These are phyloP conservation scores for Magallana ariakensis DNA, from an alignment of 1,140 invertebrate genomes.

Conservation along the genomic window DNA sequence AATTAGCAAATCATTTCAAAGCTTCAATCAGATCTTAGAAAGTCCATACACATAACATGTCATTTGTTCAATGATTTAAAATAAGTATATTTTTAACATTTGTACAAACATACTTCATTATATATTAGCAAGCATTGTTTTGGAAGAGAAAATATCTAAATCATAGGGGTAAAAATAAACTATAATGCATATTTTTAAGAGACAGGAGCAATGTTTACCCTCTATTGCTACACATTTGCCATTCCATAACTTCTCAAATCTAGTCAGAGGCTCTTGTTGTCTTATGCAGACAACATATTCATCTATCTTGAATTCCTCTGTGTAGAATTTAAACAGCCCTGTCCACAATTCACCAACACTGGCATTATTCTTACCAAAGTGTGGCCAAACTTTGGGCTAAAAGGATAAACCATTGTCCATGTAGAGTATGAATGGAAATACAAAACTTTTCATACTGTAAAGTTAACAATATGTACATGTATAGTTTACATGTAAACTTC, in stretches of 20 bases:
- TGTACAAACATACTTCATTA: too few species aligned
- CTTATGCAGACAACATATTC: constrained; percentile 83
- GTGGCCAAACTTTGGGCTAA: constrained; percentile 81
- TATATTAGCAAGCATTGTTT: too few species aligned
- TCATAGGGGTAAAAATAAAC: too few species aligned
- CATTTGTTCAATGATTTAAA: too few species aligned
- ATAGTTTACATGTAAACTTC: too few species aligned
- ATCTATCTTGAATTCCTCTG: constrained; percentile 82
- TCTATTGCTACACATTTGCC: constrained; percentile 83
- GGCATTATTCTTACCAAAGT: constrained; percentile 80
- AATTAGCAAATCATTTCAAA: too few species aligned
- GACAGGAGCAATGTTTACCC: constrained; percentile 71
- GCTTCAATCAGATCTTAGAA: too few species aligned
- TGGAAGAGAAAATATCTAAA: too few species aligned
- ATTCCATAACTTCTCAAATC: constrained; percentile 84
- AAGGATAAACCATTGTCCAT: constrained; percentile 58
- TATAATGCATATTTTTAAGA: not conserved
- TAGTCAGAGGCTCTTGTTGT: constrained; percentile 79
- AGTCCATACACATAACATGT: too few species aligned
- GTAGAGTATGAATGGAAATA: not conserved
- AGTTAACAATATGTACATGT: too few species aligned
- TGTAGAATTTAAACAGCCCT: constrained; percentile 82
- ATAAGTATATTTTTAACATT: too few species aligned
- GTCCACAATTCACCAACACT: constrained; percentile 82
- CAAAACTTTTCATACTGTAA: too few species aligned